These are phyloP conservation scores for Atopsyche davidsoni DNA, from an alignment of 1,140 invertebrate genomes.

Conservation along the genomic window DNA sequence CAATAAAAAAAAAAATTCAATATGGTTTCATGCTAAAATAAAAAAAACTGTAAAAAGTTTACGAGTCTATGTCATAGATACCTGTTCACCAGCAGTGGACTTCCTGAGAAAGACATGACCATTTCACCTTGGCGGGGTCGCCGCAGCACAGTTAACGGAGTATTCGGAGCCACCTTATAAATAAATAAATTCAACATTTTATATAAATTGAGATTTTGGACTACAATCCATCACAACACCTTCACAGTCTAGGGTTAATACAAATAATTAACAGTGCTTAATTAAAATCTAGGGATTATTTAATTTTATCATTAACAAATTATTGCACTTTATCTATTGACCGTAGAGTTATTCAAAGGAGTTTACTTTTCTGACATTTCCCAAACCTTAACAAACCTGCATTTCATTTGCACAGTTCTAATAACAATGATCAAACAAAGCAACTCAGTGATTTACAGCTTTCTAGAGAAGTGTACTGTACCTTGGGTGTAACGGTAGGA, in stretches of 20 bases:
- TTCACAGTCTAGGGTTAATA: too few species aligned
- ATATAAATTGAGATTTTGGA: not conserved
- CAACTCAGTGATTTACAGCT: too few species aligned
- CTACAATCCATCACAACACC: not conserved
- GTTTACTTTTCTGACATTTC: too few species aligned
- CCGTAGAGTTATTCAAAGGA: not conserved
- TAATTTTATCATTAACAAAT: not conserved
- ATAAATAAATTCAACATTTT: constrained; percentile 3
- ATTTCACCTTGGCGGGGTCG: constrained; percentile 58
- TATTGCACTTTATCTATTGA: not conserved
- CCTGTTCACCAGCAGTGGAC: constrained; percentile 53
- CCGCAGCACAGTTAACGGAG: constrained; percentile 53
- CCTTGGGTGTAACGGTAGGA: too few species aligned
- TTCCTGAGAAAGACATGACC: constrained; percentile 60
- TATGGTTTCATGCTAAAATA: not conserved
- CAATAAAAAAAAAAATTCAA: not conserved
- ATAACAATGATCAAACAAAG: too few species aligned
- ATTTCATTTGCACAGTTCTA: too few species aligned
- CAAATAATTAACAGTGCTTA: not conserved
- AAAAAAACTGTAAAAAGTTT: not conserved
- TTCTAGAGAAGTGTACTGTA: too few species aligned
- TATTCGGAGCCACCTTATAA: constrained; percentile 50
- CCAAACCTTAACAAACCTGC: too few species aligned
- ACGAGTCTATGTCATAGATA: constrained; percentile 12
- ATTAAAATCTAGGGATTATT: constrained; percentile 1